Base-by-base conservation (phyloP, 1,140 invertebrate species). In the Papilio polyxenes region DNA sequence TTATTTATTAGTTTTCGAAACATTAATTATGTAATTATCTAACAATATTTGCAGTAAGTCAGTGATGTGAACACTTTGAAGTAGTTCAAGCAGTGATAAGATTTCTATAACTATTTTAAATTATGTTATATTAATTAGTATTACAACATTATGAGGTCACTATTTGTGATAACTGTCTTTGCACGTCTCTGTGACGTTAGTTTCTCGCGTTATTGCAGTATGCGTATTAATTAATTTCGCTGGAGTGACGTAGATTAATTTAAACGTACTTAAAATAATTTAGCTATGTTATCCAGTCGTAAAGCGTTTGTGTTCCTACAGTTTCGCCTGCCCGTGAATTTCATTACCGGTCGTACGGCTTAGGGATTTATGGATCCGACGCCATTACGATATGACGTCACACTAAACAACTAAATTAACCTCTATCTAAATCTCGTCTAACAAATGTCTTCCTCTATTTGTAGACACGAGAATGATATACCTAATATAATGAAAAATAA, bases 351-450 rank as follows among this genome's bases (percentile, higher is more conserved):
- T 31, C 65, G 65, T 72, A 40, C 65, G 65, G 6, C 37, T 72
- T 72, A 72, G 65, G 37, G 65, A 72, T 72, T 72, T 72, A 72
- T 72, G 31, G 11, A 40, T 72, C 65, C 65, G 56, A 59, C n/a
- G 59, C 59, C 20, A 65, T 11, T 6, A 23, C 59, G 20, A 23
- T 65, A n/a, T 69, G 65, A 69, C 65, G 65, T 69, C 65, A 69
- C 65, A 69, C 65, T 69, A 9, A 69, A 69, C 31, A 37, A 69
- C 65, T 69, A 69, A 69, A 69, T 69, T 69, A 69, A 69, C 65
- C 65, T 69, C 11, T 65, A 31, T 37, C 62, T 37, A 40, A 69
- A 69, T 37, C 65, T 37, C 65, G n/a, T 4, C 65, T 69, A 37
- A 69, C 65, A 69, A 69, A 69, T n/a, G 65, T 15, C 65, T 69